Evolutionary conservation across 2,888 invertebrate genomes (phyloP).

Genomic region (Agrenia bidenticulata): DNA sequence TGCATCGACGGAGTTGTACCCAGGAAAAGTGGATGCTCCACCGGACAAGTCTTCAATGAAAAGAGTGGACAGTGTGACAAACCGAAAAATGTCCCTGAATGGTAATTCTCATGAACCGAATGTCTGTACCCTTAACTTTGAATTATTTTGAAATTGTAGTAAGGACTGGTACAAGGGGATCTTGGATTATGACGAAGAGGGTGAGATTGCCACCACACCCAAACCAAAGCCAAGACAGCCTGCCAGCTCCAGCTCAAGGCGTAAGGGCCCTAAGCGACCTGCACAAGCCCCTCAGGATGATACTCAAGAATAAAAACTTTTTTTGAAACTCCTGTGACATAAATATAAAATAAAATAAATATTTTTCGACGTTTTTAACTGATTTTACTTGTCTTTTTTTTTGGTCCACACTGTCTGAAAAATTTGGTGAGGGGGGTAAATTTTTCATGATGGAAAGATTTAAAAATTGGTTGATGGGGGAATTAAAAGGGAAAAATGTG

Average conservation of each 20-base stretch:
- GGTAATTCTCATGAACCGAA: conserved; percentile 62
- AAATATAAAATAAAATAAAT: too few relatives aligned
- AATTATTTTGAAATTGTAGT: conserved; percentile 59
- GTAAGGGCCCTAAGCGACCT: conserved; percentile 11
- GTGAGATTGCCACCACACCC: conserved; percentile 64
- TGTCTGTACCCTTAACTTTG: too few relatives aligned
- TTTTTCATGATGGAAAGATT: too few relatives aligned
- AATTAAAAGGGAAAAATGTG: too few relatives aligned
- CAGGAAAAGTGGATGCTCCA: conserved; percentile 29
- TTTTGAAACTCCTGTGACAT: too few relatives aligned
- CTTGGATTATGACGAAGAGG: conserved; percentile 75
- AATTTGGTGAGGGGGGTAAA: too few relatives aligned
- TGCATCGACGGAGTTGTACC: conserved; percentile 72
- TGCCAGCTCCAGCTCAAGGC: conserved; percentile 1
- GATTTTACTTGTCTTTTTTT: too few relatives aligned
- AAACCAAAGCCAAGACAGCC: conserved; percentile 58
- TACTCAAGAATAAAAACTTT: too few relatives aligned
- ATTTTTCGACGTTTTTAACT: too few relatives aligned
- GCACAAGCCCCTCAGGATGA: background rate
- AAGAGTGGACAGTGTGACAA: conserved; percentile 76
- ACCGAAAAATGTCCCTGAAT: conserved; percentile 84
- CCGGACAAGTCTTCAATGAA: conserved; percentile 72
- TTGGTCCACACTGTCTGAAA: too few relatives aligned
- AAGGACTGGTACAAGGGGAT: conserved; percentile 87
- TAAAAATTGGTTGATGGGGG: too few relatives aligned